Evolutionary conservation across 2,888 invertebrate species (phyloP), one percentile per base, ranked within the genome.

Genomic region (Theretra japonica): DNA sequence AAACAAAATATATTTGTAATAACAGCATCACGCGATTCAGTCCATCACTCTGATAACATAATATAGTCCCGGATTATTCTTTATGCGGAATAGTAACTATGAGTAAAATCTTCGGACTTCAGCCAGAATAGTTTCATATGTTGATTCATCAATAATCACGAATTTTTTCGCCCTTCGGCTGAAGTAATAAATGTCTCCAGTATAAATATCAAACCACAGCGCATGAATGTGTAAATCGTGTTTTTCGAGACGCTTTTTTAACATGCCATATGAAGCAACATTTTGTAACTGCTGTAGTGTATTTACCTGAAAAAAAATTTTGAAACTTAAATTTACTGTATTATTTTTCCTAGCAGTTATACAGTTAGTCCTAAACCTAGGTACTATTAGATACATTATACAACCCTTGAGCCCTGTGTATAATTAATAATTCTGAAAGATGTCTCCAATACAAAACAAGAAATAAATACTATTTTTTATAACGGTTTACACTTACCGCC

Each of bases 131-230:
- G 95, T 95, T 68, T 96, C 96, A 77, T 98, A 97, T 41, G 96
- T 97, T 1, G 96, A 91, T 90, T 99, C 99, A 84, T 98, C 97
- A 73, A 99, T 97, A 77, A 97, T 96, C 21, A 99, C 95, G 88
- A 99, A 99, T 73, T 95, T 94, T 89, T 99, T 98, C 60, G 97
- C 96, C 41, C 97, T 96, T 80, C 98, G 95, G 86, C 98, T 98
- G 86, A 99, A 99, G 90, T 98, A 98, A 88, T 98, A 98, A 83
- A 99, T 97, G 88, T 99, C 98, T 0, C 99, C 99, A 0, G 98
- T 98, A 87, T 99, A 99, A 87, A 99, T 98, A 88, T 99, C 99
- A 88, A 99, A 99, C 99, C 99, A 99, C 57, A 99, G 93, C 0
- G 99, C 99, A 84, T 98, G 98, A 77, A 99, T 97, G 82, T 98